Percentiles rank a stretch among this genome's conserved stretches.
Conservation (phyloP, 2,113 vertebrate species). For the Pteronura brasiliensis region DNA sequence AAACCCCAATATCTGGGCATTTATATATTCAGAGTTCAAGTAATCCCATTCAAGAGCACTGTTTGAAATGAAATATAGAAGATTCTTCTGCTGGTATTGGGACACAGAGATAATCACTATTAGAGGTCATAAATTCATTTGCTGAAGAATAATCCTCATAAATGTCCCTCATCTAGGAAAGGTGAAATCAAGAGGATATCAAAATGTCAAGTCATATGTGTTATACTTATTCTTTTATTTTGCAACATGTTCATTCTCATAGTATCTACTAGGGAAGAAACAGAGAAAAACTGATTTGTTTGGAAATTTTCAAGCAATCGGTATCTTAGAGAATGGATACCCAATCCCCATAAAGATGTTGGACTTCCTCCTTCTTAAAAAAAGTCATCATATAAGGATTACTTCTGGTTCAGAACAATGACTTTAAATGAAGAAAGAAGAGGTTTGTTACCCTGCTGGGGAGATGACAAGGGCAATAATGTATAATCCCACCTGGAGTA, state of each 20-base stretch:
- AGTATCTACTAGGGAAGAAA: background rate
- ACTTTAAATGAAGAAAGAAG: background rate
- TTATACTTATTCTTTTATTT: background rate
- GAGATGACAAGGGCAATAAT: background rate
- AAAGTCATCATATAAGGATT: background rate
- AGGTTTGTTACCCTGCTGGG: background rate
- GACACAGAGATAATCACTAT: background rate
- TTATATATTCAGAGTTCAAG: background rate
- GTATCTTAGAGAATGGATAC: background rate
- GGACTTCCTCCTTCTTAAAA: background rate
- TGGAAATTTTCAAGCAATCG: background rate
- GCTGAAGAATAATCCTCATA: background rate
- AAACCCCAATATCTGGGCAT: background rate
- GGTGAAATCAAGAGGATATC: background rate
- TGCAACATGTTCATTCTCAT: background rate
- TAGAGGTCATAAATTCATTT: slow-evolving; percentile 19
- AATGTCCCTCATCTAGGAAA: background rate
- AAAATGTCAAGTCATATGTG: background rate
- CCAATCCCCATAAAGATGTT: background rate
- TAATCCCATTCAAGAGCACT: background rate
- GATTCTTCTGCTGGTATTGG: background rate
- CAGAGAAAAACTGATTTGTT: background rate
- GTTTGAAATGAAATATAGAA: background rate
- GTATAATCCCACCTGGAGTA: background rate
- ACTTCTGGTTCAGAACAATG: background rate